phyloP scores from a whole-genome alignment of 2,888 invertebrate genomes.

The Mayetiola destructor region DNA sequence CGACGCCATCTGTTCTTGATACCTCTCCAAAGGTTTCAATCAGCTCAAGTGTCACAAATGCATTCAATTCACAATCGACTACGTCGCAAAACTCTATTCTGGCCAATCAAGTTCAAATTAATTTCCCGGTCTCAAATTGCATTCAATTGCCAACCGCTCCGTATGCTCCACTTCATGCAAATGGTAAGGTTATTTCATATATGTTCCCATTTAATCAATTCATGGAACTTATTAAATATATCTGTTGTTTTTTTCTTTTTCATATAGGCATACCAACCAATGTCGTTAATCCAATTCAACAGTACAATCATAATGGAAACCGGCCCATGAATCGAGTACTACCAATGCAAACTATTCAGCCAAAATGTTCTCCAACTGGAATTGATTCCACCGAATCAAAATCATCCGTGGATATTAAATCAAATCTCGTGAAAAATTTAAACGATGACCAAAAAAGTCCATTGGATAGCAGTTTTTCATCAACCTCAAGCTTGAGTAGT shows the following conservation, averaged over 20 bases:
- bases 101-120: conserved; percentile 1
- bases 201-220: background rate
- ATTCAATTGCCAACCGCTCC: conserved; percentile 46
- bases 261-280: conserved; percentile 46
- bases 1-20: background rate
- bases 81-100: background rate
- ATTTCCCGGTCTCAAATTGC: conserved; percentile 25
- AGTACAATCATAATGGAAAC: conserved; percentile 31
- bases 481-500: background rate
- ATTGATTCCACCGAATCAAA: conserved; percentile 19
- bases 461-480: background rate
- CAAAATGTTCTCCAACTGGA: conserved; percentile 33
- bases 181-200: conserved; percentile 26
- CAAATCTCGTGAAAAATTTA: conserved; percentile 25
- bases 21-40: background rate
- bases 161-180: conserved; percentile 40
- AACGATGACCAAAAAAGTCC: conserved; percentile 21
- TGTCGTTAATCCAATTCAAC: conserved; percentile 53
- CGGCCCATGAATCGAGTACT: conserved; percentile 65
- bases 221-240: background rate
- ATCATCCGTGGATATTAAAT: conserved; percentile 24
- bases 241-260: background rate
- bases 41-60: background rate
- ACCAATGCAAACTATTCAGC: conserved; percentile 56
- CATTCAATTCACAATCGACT: background rate